A percentile compares a stretch with the other conserved stretches of the same genome.
phyloP scores from a whole-genome alignment of 2,888 invertebrate species.

The Gymnosoma rotundatum region DNA sequence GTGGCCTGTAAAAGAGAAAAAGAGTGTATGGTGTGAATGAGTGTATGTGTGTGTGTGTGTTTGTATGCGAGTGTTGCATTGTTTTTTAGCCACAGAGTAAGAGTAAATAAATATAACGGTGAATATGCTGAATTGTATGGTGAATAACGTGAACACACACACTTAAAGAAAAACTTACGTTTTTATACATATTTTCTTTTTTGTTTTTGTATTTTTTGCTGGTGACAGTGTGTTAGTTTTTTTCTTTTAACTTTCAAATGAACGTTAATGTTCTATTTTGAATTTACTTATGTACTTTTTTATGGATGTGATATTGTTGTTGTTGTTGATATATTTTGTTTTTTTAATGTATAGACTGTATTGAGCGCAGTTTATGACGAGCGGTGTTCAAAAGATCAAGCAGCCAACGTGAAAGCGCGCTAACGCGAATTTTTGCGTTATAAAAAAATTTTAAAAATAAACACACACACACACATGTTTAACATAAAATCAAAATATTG shows the following conservation, averaged over 20 bases:
- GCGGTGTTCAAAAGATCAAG: constrained; percentile 70
- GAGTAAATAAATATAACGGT: constrained; percentile 26
- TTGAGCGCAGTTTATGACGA: constrained; percentile 69
- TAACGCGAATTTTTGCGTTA: constrained; percentile 56
- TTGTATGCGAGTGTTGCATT: background rate
- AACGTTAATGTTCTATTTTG: constrained; percentile 47
- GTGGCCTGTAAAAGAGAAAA: background rate
- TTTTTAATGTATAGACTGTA: constrained; percentile 36
- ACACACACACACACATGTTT: constrained; percentile 9
- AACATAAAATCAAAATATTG: background rate
- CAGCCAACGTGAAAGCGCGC: constrained; percentile 58
- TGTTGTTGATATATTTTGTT: constrained; percentile 32
- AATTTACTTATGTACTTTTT: constrained; percentile 24
- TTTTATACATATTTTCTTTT: background rate
- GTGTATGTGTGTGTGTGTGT: too few relatives aligned
- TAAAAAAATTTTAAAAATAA: constrained; percentile 43
- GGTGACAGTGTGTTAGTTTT: constrained; percentile 19
- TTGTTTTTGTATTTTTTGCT: background rate
- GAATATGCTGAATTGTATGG: constrained; percentile 16
- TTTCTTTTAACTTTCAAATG: constrained; percentile 20
- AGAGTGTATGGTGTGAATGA: background rate
- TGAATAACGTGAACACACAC: constrained; percentile 16
- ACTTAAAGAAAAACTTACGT: constrained; percentile 29
- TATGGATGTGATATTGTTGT: background rate
- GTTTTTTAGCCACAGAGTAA: background rate